Conservation (phyloP, 2,797 vertebrate genomes). For the Limnodromus scolopaceus region DNA sequence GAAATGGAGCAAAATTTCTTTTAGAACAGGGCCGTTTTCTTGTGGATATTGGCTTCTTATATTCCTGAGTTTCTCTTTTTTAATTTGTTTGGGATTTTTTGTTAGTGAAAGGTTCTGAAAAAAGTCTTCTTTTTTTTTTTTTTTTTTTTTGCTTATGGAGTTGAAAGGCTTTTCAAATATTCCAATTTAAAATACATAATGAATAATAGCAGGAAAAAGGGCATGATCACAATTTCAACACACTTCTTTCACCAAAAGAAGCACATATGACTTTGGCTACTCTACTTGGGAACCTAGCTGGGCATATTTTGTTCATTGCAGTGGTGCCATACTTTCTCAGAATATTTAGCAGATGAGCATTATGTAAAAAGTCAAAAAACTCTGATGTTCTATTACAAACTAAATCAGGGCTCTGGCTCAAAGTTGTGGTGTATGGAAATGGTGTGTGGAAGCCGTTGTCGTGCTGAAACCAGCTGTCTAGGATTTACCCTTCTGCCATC, state of each 20-base stretch:
- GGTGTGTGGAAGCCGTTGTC: not conserved
- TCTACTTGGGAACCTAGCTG: not conserved
- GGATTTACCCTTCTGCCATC: not conserved
- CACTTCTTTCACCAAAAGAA: not conserved
- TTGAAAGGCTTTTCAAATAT: not conserved
- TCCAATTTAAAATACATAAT: not conserved
- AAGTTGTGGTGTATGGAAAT: not conserved
- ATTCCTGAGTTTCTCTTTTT: not conserved
- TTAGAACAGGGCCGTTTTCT: not conserved
- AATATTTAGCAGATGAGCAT: not conserved
- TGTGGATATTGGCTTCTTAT: not conserved
- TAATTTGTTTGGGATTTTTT: not conserved
- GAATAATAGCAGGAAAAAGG: not conserved
- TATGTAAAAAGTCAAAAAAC: not conserved
- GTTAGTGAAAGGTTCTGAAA: not conserved
- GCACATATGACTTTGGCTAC: not conserved
- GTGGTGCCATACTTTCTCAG: not conserved
- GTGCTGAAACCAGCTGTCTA: fast-evolving
- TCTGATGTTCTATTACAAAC: not conserved
- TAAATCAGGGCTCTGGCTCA: not conserved
- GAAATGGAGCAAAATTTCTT: not conserved
- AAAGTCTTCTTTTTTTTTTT: not conserved
- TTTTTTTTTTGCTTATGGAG: not conserved
- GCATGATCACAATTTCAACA: not conserved
- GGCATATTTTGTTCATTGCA: not conserved